phyloP scores from a whole-genome alignment of 1,140 invertebrate genomes.

The Formica selysi region DNA sequence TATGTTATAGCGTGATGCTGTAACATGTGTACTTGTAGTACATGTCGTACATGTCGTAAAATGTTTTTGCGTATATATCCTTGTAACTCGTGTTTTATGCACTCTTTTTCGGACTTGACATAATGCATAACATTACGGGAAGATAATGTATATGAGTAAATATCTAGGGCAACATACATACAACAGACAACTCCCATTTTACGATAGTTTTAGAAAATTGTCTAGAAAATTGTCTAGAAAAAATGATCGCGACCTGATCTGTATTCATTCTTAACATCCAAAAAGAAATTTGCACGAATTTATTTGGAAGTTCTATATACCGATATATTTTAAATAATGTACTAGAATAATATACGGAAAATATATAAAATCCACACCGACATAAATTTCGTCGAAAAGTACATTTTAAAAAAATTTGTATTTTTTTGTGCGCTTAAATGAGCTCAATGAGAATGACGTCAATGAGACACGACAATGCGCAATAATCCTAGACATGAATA shows the following conservation, averaged over 20 bases:
- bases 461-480: not conserved
- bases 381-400: not conserved
- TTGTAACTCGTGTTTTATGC: not conserved
- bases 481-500: not conserved
- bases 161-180: not conserved
- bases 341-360: not conserved
- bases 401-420: not conserved
- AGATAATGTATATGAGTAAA: slow-evolving; percentile 4
- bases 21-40: slow-evolving; percentile 8
- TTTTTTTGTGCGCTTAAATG: not conserved
- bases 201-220: not conserved
- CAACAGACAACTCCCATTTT: too few relatives aligned
- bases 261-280: not conserved
- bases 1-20: slow-evolving; percentile 7
- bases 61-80: not conserved
- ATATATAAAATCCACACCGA: not conserved
- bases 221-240: not conserved
- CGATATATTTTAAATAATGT: slow-evolving; percentile 9
- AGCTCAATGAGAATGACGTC: too few relatives aligned
- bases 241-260: not conserved
- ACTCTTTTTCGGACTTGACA: slow-evolving; percentile 1
- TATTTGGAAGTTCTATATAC: not conserved
- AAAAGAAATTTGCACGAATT: not conserved
- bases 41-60: slow-evolving; percentile 20
- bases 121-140: not conserved